Evolutionary conservation across 2,797 vertebrate genomes (phyloP).

Genomic region (Knipowitschia caucasica): DNA sequence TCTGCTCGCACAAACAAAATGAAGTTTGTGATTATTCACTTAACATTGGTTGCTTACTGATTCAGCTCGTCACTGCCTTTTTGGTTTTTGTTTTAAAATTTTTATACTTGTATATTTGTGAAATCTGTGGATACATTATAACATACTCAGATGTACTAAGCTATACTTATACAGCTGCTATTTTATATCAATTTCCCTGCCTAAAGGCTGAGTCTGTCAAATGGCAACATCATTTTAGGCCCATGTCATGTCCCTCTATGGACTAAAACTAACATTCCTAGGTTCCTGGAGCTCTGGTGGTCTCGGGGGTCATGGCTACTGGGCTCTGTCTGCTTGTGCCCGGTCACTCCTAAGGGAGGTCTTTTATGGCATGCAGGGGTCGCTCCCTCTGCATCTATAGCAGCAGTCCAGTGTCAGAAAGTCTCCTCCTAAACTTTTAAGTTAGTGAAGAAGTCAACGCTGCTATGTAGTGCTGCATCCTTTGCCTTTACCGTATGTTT

Average conservation of each 20-base stretch:
- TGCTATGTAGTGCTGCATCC: constrained; percentile 78
- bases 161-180: constrained; percentile 80
- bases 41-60: constrained; percentile 48
- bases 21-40: constrained; percentile 46
- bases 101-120: constrained; percentile 68
- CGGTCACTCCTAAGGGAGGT: constrained; percentile 80
- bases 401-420: constrained; percentile 53
- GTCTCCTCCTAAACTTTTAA: constrained; percentile 47
- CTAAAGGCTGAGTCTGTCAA: constrained; percentile 60
- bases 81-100: constrained; percentile 39
- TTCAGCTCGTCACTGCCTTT: constrained; percentile 74
- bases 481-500: constrained; percentile 40
- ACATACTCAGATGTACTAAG: constrained; percentile 72
- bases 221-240: constrained; percentile 17
- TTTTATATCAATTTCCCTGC: constrained; percentile 66
- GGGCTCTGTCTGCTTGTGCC: constrained; percentile 70
- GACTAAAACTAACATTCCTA: constrained; percentile 35
- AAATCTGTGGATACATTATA: constrained; percentile 62
- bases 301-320: constrained; percentile 44
- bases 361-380: constrained; percentile 74
- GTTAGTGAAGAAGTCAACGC: constrained; percentile 62
- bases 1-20: constrained; percentile 28
- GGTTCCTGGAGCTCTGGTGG: constrained; percentile 25
- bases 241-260: constrained; percentile 23
- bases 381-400: constrained; percentile 69